phyloP scores from a whole-genome alignment of 1,140 invertebrate species.

The Micrasema minimum region DNA sequence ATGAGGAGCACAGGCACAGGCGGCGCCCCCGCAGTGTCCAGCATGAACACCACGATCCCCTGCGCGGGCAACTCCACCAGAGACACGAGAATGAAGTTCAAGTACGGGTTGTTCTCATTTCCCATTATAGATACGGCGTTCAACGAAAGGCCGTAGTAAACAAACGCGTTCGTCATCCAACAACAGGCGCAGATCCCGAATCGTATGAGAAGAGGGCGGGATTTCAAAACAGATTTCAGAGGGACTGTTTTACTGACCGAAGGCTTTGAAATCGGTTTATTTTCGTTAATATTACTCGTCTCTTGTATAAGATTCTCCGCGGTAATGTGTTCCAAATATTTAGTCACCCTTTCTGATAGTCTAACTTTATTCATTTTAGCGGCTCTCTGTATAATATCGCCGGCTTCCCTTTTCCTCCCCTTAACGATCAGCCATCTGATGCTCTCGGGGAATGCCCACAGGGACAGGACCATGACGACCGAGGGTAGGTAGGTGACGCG shows the following conservation, averaged over 20 bases:
- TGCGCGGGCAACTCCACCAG: slow-evolving; percentile 79
- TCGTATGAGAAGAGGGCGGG: slow-evolving; percentile 69
- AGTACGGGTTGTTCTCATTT: slow-evolving; percentile 71
- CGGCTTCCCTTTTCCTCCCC: slow-evolving; percentile 72
- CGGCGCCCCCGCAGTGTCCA: slow-evolving; percentile 75
- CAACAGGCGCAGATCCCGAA: slow-evolving; percentile 75
- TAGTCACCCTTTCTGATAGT: slow-evolving; percentile 65
- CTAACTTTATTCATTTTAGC: slow-evolving; percentile 76
- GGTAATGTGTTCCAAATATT: slow-evolving; percentile 54
- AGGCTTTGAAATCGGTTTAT: no score
- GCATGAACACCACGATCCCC: slow-evolving; percentile 70
- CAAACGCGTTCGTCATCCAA: slow-evolving; percentile 76
- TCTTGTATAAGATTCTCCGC: slow-evolving; percentile 23
- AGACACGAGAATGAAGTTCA: slow-evolving; percentile 77
- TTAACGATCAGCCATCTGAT: slow-evolving; percentile 80
- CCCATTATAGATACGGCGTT: slow-evolving; percentile 81
- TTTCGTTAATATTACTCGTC: neutral
- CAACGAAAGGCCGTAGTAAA: slow-evolving; percentile 85
- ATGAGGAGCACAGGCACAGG: slow-evolving; percentile 68
- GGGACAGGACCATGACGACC: slow-evolving; percentile 71
- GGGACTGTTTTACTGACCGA: slow-evolving; percentile 24
- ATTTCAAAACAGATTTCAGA: slow-evolving; percentile 65
- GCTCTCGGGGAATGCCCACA: slow-evolving; percentile 72
- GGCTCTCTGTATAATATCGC: slow-evolving; percentile 69
- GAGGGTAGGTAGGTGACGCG: slow-evolving; percentile 76